Percentiles rank a stretch among this genome's conserved stretches.
Evolutionary conservation across 1,140 invertebrate species (phyloP).

Genomic region (Trichoplusia ni): DNA sequence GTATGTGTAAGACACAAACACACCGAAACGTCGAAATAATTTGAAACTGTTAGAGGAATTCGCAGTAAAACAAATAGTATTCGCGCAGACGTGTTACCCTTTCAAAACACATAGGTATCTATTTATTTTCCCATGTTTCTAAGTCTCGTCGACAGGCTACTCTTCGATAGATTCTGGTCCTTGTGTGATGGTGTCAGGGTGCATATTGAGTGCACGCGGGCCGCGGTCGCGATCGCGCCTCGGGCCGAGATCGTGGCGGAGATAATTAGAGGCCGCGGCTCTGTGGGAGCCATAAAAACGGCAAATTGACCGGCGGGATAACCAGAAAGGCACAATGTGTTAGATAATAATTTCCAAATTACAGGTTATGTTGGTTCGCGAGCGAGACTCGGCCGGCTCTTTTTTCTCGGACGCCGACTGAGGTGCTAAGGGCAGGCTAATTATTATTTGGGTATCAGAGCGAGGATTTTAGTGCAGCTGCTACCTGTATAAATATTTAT

Average conservation of each 20-base stretch:
- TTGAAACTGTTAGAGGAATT: slow-evolving; percentile 21
- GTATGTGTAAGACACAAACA: not conserved
- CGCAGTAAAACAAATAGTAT: slow-evolving; percentile 76
- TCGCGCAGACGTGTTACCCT: slow-evolving; percentile 66
- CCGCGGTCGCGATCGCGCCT: slow-evolving; percentile 49
- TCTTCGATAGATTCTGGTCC: slow-evolving; percentile 43
- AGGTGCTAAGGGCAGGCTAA: slow-evolving; percentile 80
- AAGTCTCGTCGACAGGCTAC: slow-evolving; percentile 35
- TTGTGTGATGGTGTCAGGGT: slow-evolving; percentile 43
- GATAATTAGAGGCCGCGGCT: slow-evolving; percentile 79
- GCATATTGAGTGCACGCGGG: slow-evolving; percentile 22
- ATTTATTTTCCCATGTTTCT: slow-evolving; percentile 76
- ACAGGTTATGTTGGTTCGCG: slow-evolving; percentile 78
- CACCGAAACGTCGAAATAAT: slow-evolving; percentile 13
- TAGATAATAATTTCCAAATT: slow-evolving; percentile 82
- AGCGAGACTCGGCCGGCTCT: slow-evolving; percentile 65
- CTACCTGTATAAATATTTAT: slow-evolving; percentile 82
- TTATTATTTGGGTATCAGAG: slow-evolving; percentile 79
- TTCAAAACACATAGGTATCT: slow-evolving; percentile 51
- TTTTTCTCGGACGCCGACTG: slow-evolving; percentile 71
- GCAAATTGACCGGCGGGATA: slow-evolving; percentile 81
- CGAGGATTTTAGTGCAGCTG: slow-evolving; percentile 78
- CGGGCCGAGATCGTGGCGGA: slow-evolving; percentile 73
- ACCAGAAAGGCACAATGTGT: slow-evolving; percentile 81
- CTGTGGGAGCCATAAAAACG: slow-evolving; percentile 80